Evolutionary conservation across 92 coral and sea anemone genomes (phyloP).

Genomic region (Epizoanthus ramosus): DNA sequence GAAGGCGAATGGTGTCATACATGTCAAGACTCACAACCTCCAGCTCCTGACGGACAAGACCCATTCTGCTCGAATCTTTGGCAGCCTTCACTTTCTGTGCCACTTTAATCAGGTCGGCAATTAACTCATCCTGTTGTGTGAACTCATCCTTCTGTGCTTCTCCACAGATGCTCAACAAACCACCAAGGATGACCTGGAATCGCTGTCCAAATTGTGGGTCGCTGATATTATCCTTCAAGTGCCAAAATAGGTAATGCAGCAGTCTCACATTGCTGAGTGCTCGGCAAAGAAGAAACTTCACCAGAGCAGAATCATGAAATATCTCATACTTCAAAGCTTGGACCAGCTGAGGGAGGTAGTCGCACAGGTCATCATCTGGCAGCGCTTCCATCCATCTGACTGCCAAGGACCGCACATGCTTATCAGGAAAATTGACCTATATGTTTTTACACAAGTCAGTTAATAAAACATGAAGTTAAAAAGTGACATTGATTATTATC

Average conservation of each 20-base stretch:
- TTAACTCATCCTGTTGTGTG: conserved; percentile 90
- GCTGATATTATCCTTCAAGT: conserved; percentile 90
- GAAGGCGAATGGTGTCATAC: conserved; percentile 78
- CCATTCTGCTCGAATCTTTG: conserved; percentile 72
- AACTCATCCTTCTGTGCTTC: conserved; percentile 92
- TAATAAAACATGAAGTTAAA: no score
- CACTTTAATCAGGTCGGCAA: conserved; percentile 80
- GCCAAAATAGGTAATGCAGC: conserved; percentile 92
- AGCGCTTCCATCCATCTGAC: conserved; percentile 94
- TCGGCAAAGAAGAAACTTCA: conserved; percentile 87
- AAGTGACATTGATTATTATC: no score
- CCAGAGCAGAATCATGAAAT: conserved; percentile 94
- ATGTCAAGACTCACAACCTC: conserved; percentile 77
- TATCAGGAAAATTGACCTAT: conserved; percentile 83
- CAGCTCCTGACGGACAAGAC: conserved; percentile 81
- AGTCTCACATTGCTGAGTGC: conserved; percentile 90
- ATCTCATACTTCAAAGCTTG: conserved; percentile 97
- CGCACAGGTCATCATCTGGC: conserved; percentile 94
- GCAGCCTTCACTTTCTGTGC: conserved; percentile 89
- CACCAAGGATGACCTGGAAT: conserved; percentile 91
- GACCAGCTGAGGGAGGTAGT: conserved; percentile 96
- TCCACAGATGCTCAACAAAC: conserved; percentile 90
- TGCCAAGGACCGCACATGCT: conserved; percentile 87
- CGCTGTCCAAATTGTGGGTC: conserved; percentile 99
- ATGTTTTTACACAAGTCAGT: no score